Evolutionary conservation across 2,113 vertebrate genomes (phyloP), one percentile per base, ranked within the genome.

Genomic region (Rutilus rutilus): DNA sequence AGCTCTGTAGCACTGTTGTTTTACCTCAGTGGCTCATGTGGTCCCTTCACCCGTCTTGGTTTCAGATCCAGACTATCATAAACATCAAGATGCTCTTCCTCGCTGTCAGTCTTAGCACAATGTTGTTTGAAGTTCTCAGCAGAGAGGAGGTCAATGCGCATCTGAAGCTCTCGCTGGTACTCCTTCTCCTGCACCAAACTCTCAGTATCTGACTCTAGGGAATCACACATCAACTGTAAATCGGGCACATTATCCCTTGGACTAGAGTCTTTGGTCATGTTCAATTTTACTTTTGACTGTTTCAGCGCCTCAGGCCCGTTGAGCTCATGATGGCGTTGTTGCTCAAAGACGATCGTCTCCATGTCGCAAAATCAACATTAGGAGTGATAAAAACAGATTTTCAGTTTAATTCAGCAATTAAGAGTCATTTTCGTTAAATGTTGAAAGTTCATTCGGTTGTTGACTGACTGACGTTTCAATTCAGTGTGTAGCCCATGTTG

Each of bases 121-220:
- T 71, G 27, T 25, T 64, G 36, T 36, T 45, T 65, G 5, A 2
- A 54, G 25, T 21, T 79, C 21, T 54, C 33, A 15, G 30, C 21
- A 27, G 65, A 73, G 9, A 39, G 19, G 1, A 45, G 27, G n/a
- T 82, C 79, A 12, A 85, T 75, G 21, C 45, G 11, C 17, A 88
- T 87, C 30, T 91, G 91, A 1, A 92, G 89, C 4, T 93, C 85
- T 12, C 88, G 62, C 75, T 92, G 93, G 67, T 87, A 78, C 3
- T 30, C 85, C 14, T 47, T 91, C 76, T 94, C 95, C 82, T 88
- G 93, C 17, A 57, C 83, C 42, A 94, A 85, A 64, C 93, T 93
- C 88, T 96, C 92, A 0, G 92, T 92, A 69, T 94, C 93, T 0
- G 93, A 95, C 27, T 94, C 95, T 45, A 92, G 89, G 30, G 92